These are phyloP conservation scores for Carabus problematicus DNA, from an alignment of 2,888 invertebrate genomes.

Conservation along the genomic window DNA sequence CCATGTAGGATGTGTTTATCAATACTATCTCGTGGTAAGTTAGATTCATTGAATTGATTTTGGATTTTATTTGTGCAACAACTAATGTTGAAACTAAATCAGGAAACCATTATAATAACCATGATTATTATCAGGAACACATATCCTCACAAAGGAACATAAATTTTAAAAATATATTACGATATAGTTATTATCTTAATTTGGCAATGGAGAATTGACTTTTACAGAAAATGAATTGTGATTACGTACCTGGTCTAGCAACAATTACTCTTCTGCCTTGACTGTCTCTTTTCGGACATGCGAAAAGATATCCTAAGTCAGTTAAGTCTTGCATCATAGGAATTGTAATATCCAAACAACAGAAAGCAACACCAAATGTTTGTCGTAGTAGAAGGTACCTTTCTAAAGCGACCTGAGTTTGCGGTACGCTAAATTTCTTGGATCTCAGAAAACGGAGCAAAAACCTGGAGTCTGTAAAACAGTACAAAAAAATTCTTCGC, in stretches of 20 bases:
- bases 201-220: no score
- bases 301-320: constrained; percentile 77
- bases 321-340: constrained; percentile 75
- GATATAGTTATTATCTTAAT: constrained; percentile 12
- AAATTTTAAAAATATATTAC: constrained; percentile 18
- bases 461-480: constrained; percentile 68
- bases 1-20: neutral
- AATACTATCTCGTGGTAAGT: no score
- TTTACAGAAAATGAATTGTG: neutral
- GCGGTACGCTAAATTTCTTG: constrained; percentile 81
- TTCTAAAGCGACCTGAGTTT: constrained; percentile 79
- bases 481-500: no score
- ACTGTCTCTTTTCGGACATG: constrained; percentile 77
- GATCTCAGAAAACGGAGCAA: constrained; percentile 79
- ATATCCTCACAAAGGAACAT: no score
- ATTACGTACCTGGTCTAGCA: constrained; percentile 73
- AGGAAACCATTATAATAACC: constrained; percentile 11
- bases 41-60: neutral
- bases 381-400: constrained; percentile 79
- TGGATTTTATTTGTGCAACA: no score
- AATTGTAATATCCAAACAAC: constrained; percentile 74
- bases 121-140: no score
- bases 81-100: neutral
- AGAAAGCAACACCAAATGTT: constrained; percentile 78
- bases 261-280: constrained; percentile 78